Base-by-base conservation (phyloP, 2,113 vertebrate genomes). In the Lasiurus cinereus region DNA sequence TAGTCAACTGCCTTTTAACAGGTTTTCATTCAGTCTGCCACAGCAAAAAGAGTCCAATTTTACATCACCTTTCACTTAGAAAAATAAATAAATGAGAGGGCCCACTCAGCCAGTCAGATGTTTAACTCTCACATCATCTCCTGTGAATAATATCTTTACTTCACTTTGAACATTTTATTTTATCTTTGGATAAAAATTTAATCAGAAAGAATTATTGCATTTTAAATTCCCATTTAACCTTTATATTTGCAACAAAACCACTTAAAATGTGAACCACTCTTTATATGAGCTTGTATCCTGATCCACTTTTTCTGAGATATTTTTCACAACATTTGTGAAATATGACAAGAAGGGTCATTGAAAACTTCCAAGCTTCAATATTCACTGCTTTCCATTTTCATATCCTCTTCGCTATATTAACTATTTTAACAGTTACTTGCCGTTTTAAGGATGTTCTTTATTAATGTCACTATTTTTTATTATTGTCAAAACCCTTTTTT, bases 151-250 rank as follows among this genome's bases (percentile, higher is more conserved):
- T 97, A 91, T 95, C 94, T 90, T 94, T 83, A 96, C 98, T 98
- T 98, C 97, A 96, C 97, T 96, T 96, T 93, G 95, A 96, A 93
- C 90, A 94, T 97, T 98, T 98, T 94, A 97, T 95, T 98, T 94
- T 96, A 89, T 88, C 96, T 96, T 96, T 1, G 48, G 94, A 98
- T 98, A 97, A 96, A 98, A 98, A 95, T 97, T 97, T 98, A 98
- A 98, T 98, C 98, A 98, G 97, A 88, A 97, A 97, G 97, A 98
- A 97, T 98, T 96, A 98, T 94, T 97, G 90, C 92, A 97, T 82
- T 96, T 97, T 97, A 97, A 98, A 97, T 98, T 97, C 97, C 96
- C 97, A 72, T 94, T 98, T 98, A 98, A 98, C 97, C 97, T 98
- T 98, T 98, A 90, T 94, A 91, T 97, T 98, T 95, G 73, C 89